phyloP scores from a whole-genome alignment of 2,888 invertebrate genomes.

The Archips crataeganus region DNA sequence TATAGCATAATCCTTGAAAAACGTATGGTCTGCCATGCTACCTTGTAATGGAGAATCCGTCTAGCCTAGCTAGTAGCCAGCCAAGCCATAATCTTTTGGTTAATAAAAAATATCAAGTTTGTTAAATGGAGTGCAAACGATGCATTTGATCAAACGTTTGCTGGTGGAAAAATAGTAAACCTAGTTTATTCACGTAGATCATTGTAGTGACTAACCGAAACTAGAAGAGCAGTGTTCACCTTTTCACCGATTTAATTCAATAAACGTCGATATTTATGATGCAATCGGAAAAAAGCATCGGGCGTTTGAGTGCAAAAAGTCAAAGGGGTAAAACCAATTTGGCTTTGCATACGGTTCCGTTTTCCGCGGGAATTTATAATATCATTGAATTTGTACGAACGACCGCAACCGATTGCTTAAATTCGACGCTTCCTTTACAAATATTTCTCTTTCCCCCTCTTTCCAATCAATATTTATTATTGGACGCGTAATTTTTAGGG shows the following conservation, averaged over 20 bases:
- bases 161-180: too few species aligned
- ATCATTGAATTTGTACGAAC: constrained; percentile 32
- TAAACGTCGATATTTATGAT: constrained; percentile 38
- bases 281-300: constrained; percentile 43
- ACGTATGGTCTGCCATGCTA: too few species aligned
- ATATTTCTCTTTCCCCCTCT: neutral
- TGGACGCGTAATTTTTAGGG: neutral
- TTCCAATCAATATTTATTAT: constrained; percentile 5
- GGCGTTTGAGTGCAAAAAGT: constrained; percentile 44
- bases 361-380: constrained; percentile 41
- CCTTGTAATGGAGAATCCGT: too few species aligned
- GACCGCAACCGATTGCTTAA: constrained; percentile 32
- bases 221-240: constrained; percentile 17
- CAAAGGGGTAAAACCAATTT: constrained; percentile 51
- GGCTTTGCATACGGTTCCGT: constrained; percentile 49
- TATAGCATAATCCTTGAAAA: too few species aligned
- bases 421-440: constrained; percentile 9
- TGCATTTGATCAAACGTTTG: too few species aligned
- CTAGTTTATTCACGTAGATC: neutral
- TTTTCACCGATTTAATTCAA: constrained; percentile 26
- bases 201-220: constrained; percentile 4
- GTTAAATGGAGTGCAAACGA: too few species aligned
- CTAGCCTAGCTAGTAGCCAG: too few species aligned
- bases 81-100: too few species aligned
- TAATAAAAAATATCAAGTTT: too few species aligned